These are phyloP conservation scores for Dendronephthya gigantea DNA, from an alignment of 64 coral and sea anemone genomes.

Conservation along the genomic window DNA sequence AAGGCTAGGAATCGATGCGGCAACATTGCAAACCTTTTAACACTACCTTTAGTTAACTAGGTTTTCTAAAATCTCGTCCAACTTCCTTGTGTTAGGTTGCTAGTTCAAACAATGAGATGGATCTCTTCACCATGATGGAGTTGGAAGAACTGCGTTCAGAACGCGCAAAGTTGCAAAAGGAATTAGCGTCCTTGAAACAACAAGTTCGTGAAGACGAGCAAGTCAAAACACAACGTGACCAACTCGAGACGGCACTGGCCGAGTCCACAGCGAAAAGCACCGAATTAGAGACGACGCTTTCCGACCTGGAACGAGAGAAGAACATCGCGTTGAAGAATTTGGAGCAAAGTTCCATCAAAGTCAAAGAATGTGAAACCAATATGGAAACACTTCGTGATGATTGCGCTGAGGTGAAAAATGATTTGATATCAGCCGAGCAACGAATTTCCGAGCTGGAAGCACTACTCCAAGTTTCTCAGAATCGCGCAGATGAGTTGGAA, in stretches of 20 bases:
- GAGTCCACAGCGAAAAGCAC: not conserved
- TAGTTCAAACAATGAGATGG: not conserved
- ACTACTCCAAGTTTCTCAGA: not conserved
- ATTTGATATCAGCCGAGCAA: not conserved
- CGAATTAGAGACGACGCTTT: not conserved
- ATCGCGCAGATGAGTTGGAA: not conserved
- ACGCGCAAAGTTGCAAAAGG: not conserved
- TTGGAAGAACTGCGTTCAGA: not conserved
- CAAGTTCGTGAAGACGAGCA: slow-evolving; percentile 4
- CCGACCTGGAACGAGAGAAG: not conserved
- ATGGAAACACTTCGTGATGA: not conserved
- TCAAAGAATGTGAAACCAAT: not conserved
- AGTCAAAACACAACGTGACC: not conserved
- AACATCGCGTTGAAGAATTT: not conserved
- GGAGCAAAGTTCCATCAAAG: not conserved
- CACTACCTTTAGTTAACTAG: no score
- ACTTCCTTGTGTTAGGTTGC: not conserved
- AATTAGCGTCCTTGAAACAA: not conserved
- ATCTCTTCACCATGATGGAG: not conserved
- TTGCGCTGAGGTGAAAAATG: not conserved
- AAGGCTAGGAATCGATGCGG: no score
- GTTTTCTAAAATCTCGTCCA: no score
- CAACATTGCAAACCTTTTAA: no score
- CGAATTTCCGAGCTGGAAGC: slow-evolving; percentile 2
- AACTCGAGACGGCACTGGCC: not conserved